Evolutionary conservation across 1,140 invertebrate genomes (phyloP), one percentile per base, ranked within the genome.

Genomic region (Chironomus tepperi): DNA sequence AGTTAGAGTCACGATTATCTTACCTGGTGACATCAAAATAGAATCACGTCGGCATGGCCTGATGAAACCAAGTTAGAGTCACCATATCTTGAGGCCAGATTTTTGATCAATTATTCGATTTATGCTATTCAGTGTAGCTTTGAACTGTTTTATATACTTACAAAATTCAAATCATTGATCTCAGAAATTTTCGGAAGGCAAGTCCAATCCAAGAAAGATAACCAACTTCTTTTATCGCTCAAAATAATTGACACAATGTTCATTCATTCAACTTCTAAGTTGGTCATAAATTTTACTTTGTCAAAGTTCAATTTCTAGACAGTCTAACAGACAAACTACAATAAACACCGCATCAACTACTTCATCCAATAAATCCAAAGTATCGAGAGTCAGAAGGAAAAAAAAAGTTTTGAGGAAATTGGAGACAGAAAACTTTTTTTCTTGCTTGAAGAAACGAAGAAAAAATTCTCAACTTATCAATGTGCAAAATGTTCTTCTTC

Each of bases 381-480:
- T 57, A 57, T 34, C 24, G 24, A 57, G 15, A 57, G 15, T 57
- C 12, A 57, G 15, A 57, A n/a, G 47, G n/a, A 57, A 57, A 12
- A 57, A 15, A n/a, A 34, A 34, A 34, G 24, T 34, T 34, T 34
- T 34, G 12, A 57, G 47, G 47, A 57, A 57, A 57, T 57, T 57
- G 47, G 47, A 57, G 47, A 57, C 47, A 15, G 47, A 57, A 57
- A 57, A 57, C 12, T 57, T 57, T 57, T 57, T 57, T n/a, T 57
- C 15, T 15, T 47, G 1, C 47, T 34, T 34, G 3, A 57, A 15
- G 12, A 57, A 57, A n/a, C 10, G 12, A n/a, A n/a, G n/a, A 34
- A 5, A 34, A 34, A 57, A 57, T 57, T 57, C n/a, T n/a, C 47
- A n/a, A 57, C 47, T 57, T 57, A 57, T 57, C 9, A 57, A 57